Base-by-base conservation (phyloP, 1,140 invertebrate species). In the Drosophila biarmipes region DNA sequence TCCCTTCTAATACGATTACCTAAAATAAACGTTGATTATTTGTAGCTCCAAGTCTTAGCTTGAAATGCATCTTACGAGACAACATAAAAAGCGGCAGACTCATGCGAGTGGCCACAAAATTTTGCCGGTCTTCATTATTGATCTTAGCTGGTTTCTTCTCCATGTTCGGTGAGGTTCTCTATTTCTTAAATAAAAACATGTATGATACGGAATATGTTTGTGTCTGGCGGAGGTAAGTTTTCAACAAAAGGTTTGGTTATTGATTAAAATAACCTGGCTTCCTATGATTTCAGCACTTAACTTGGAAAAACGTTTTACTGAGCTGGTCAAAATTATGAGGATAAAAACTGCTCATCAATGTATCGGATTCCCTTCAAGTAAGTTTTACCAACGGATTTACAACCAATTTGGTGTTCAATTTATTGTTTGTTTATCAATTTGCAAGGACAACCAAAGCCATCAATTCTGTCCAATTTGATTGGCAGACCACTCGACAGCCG, bases 1-100 rank as follows among this genome's bases (percentile, higher is more conserved):
- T 89, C 79, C 14, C 55, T 69, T 2, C 59, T 73, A 3, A 89
- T 35, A 11, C 84, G 84, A 64, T 87, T 87, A 10, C 82, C 82
- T 87, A 4, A 0, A 11, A 4, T 0, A 0, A 34, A 7, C 4
- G 15, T 0, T 19, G 19, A 5, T 43, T 5, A 10, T 11, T 43
- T 10, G 4, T n/a, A 4, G 2, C 10, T 0, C 11, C 15, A 14
- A 6, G 1, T 4, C 7, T 6, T 6, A 45, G 8, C 8, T 2
- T 45, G n/a, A 21, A n/a, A 4, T 6, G 2, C 0, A n/a, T 40
- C 79, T 67, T 67, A 89, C 84, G 85, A 10, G 84, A 77, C 0
- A 78, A 15, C 84, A 89, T 89, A 40, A 80, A 89, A 0, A 89
- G 79, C 6, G 84, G 84, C 19, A 89, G 42, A 45, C 79, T 84